Conservation (phyloP, 2,797 vertebrate species). For the Mus spretus region DNA sequence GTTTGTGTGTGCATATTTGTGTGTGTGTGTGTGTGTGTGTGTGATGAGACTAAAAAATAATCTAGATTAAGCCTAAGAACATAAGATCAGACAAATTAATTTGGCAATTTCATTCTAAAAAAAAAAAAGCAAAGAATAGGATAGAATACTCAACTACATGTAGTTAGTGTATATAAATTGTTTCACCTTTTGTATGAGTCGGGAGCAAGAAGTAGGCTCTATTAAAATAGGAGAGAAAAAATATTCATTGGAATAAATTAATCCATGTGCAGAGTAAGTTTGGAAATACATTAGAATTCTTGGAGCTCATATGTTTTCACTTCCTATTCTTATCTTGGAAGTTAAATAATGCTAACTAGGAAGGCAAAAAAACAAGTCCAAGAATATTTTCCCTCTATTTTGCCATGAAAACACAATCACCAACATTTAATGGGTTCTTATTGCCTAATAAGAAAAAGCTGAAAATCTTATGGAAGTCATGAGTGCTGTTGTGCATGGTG, state of each 20-base stretch:
- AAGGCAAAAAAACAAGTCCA: accelerated
- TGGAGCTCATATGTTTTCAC: not conserved
- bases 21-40: too few relatives aligned
- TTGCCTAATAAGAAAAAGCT: not conserved
- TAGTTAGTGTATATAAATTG: not conserved
- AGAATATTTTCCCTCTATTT: accelerated
- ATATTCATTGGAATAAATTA: not conserved
- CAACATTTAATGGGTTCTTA: not conserved
- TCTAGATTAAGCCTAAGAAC: not conserved
- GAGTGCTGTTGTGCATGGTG: not conserved
- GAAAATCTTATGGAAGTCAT: not conserved
- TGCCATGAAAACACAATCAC: not conserved
- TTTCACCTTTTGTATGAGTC: not conserved
- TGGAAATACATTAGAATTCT: not conserved
- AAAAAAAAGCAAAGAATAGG: not conserved
- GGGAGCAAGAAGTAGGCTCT: not conserved
- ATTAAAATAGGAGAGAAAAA: not conserved
- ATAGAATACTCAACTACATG: too few relatives aligned
- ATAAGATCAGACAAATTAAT: not conserved
- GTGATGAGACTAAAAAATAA: not conserved
- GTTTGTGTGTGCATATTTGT: not conserved
- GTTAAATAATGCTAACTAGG: not conserved
- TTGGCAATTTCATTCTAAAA: not conserved
- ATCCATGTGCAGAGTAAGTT: not conserved
- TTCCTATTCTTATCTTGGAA: not conserved